A percentile compares a stretch with the other conserved stretches of the same genome.
Conservation (phyloP, 2,113 vertebrate species). For the Chloroceryle aenea region DNA sequence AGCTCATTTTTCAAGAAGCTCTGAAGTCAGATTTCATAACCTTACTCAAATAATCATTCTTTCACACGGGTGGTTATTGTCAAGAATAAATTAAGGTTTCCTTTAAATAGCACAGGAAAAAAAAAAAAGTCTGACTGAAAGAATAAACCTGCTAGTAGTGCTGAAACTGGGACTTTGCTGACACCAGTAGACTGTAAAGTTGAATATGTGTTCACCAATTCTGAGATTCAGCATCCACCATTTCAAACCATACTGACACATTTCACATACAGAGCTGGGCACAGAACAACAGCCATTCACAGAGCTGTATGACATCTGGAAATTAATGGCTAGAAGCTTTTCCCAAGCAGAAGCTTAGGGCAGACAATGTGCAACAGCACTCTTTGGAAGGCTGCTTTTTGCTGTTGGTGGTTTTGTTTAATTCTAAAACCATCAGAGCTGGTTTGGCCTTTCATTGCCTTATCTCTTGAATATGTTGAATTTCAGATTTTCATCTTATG, state of each 20-base stretch:
- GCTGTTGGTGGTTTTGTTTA: neutral
- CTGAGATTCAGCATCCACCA: neutral
- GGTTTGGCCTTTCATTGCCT: neutral
- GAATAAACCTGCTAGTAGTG: neutral
- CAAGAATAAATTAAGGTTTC: neutral
- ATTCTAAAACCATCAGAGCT: neutral
- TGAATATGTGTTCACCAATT: neutral
- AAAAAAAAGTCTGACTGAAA: neutral
- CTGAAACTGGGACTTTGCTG: neutral
- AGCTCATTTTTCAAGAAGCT: neutral
- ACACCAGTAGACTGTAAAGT: neutral
- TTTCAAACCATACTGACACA: neutral
- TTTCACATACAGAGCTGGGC: neutral
- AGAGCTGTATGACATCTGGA: accelerated
- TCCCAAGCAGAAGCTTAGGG: neutral
- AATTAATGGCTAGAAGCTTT: neutral
- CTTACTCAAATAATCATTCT: neutral
- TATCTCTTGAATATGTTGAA: neutral
- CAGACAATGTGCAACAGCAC: neutral
- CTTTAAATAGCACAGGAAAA: neutral
- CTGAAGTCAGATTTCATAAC: neutral
- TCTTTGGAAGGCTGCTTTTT: neutral
- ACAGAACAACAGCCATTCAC: neutral
- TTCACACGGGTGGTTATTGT: neutral
- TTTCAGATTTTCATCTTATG: neutral